Evolutionary conservation across 2,888 invertebrate genomes (phyloP), one percentile per base, ranked within the genome.

Genomic region (Heliconius hortense): DNA sequence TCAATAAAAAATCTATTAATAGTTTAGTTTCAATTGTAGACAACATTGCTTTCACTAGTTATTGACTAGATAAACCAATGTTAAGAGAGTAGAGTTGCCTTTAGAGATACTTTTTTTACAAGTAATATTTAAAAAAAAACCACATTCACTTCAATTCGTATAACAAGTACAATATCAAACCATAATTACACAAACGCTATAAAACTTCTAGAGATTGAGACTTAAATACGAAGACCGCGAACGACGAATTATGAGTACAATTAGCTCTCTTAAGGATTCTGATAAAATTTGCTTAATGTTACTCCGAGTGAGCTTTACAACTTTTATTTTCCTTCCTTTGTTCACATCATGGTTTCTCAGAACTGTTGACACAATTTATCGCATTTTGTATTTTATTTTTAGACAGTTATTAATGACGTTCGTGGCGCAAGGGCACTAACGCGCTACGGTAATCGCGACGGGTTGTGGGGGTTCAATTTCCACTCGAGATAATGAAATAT

Each of bases 301-400:
- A 26, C 70, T 35, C 24, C 4, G 10, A 56, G 56, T 60, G 60
- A 39, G 21, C 24, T 71, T 71, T n/a, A 69, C 24, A 35, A 69
- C 8, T 56, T 53, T 69, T 69, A 66, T 43, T 66, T 66, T 39
- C 39, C 66, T 39, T 24, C 24, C 39, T 31, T 69, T 69, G 69
- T 69, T 53, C n/a, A 53, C 48, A 21, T 68, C 53, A 28, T 4
- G 26, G 68, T n/a, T 68, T 68, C 28, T 26, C 4, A 31, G 28
- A 31, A 68, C 21, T 53, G 53, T 68, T 53, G 28, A 68, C 31
- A 31, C 28, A 31, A 68, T 68, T 68, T 26, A 68, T 68, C 21
- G n/a, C 68, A 68, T 48, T 53, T 31, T 68, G 53, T 68, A 68
- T 68, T 53, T 53, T 31, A 68, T 68, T 53, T 53, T 53, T 28